phyloP scores from a whole-genome alignment of 2,888 invertebrate genomes.

The Phasia obesa region DNA sequence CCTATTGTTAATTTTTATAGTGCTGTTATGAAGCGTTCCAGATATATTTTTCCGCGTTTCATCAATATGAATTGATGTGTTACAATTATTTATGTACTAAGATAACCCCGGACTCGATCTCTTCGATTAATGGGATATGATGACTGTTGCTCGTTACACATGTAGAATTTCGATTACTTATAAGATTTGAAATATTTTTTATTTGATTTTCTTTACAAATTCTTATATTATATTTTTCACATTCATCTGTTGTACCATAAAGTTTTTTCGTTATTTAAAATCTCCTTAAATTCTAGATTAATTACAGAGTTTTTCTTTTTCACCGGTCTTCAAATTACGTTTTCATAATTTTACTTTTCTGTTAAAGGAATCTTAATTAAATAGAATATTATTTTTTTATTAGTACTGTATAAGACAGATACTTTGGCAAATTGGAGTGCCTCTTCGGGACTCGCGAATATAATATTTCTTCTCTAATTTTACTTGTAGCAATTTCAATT shows the following conservation, averaged over 20 bases:
- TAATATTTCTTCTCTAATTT: constrained; percentile 8
- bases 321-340: constrained; percentile 28
- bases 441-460: neutral
- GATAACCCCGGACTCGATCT: constrained; percentile 11
- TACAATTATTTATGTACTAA: constrained; percentile 14
- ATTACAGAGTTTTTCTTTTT: constrained; percentile 29
- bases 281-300: constrained; percentile 16
- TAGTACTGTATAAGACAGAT: constrained; percentile 11
- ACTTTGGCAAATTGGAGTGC: too few relatives aligned
- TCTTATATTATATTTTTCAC: too few relatives aligned
- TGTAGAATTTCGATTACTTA: too few relatives aligned
- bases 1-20: constrained; percentile 28
- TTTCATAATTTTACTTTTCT: constrained; percentile 28
- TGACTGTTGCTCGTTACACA: neutral
- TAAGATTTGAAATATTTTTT: too few relatives aligned
- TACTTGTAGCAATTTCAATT: neutral
- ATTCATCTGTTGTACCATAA: neutral
- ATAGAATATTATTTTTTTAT: constrained; percentile 14
- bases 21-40: neutral
- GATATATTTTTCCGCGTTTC: constrained; percentile 8
- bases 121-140: constrained; percentile 12
- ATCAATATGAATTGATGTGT: neutral
- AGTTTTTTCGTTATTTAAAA: constrained; percentile 20
- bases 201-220: constrained; percentile 4
- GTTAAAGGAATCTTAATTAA: constrained; percentile 12